Evolutionary conservation across 1,140 invertebrate genomes (phyloP).

Genomic region (Gerris buenoi): DNA sequence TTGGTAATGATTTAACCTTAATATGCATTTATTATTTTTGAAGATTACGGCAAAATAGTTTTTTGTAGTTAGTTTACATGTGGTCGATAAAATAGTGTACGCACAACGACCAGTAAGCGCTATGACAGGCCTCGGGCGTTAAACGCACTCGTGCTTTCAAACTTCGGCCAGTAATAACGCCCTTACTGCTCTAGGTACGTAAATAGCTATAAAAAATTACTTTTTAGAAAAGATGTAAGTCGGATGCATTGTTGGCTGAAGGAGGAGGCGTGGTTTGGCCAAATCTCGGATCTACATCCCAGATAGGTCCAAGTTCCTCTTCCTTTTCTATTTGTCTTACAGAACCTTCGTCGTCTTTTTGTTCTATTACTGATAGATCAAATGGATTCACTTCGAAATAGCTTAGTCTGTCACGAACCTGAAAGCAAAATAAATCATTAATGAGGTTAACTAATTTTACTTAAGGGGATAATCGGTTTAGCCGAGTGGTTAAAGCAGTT

Average conservation of each 20-base stretch:
- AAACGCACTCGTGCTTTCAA: too few relatives aligned
- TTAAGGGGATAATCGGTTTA: background rate
- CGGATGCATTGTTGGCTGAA: background rate
- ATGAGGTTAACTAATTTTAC: background rate
- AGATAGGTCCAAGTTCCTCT: background rate
- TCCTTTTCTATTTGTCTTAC: constrained; percentile 40
- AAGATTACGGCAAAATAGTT: too few relatives aligned
- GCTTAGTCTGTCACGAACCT: constrained; percentile 43
- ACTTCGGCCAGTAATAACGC: too few relatives aligned
- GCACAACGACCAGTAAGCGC: too few relatives aligned
- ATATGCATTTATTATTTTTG: too few relatives aligned
- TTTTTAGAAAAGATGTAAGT: background rate
- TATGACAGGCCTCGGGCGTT: too few relatives aligned
- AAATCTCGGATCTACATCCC: background rate
- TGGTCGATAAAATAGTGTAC: too few relatives aligned
- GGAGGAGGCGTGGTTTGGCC: background rate
- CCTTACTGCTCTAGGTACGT: too few relatives aligned
- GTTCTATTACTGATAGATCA: constrained; percentile 54
- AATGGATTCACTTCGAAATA: constrained; percentile 50
- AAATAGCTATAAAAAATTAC: too few relatives aligned
- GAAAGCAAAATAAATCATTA: constrained; percentile 16
- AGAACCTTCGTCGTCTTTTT: constrained; percentile 40
- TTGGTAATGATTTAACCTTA: too few relatives aligned
- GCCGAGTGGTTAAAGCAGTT: background rate
- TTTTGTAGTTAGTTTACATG: too few relatives aligned